Conservation (phyloP, 2,888 invertebrate species). For the Pollenia griseotomentosa region DNA sequence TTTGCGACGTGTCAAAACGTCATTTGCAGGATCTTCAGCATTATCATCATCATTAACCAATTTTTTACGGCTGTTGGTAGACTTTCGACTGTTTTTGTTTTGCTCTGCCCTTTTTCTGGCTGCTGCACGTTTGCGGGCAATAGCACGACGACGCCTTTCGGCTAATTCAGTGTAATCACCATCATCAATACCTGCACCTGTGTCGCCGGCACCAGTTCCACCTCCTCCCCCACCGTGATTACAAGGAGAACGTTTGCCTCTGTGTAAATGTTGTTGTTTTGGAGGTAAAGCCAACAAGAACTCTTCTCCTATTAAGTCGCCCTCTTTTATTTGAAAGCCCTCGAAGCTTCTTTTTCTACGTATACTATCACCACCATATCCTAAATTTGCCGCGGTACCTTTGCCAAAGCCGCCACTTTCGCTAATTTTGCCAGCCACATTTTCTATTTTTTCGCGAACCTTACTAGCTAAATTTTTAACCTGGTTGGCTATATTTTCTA, state of each 20-base stretch:
- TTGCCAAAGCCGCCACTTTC: constrained; percentile 73
- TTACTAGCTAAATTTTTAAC: constrained; percentile 72
- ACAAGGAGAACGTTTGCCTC: constrained; percentile 77
- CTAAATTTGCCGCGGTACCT: constrained; percentile 77
- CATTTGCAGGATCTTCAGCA: background rate
- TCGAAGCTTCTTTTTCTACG: constrained; percentile 64
- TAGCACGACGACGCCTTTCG: constrained; percentile 58
- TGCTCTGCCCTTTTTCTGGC: constrained; percentile 62
- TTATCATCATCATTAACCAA: constrained; percentile 29
- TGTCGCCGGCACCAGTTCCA: constrained; percentile 13
- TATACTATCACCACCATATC: constrained; percentile 9
- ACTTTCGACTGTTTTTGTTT: constrained; percentile 53
- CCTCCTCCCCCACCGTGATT: constrained; percentile 51
- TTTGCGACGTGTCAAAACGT: constrained; percentile 63
- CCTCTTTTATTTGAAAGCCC: background rate
- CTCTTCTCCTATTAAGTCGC: background rate
- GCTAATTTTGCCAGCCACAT: constrained; percentile 68
- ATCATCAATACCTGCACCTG: constrained; percentile 63
- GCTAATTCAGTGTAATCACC: constrained; percentile 70
- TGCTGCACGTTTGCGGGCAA: constrained; percentile 70
- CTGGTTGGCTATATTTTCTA: constrained; percentile 71
- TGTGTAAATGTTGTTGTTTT: constrained; percentile 68
- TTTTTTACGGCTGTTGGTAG: constrained; percentile 62
- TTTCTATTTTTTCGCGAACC: constrained; percentile 74
- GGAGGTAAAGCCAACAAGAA: background rate